Evolutionary conservation across 2,797 vertebrate genomes (phyloP).

Genomic region (Scyliorhinus canicula): DNA sequence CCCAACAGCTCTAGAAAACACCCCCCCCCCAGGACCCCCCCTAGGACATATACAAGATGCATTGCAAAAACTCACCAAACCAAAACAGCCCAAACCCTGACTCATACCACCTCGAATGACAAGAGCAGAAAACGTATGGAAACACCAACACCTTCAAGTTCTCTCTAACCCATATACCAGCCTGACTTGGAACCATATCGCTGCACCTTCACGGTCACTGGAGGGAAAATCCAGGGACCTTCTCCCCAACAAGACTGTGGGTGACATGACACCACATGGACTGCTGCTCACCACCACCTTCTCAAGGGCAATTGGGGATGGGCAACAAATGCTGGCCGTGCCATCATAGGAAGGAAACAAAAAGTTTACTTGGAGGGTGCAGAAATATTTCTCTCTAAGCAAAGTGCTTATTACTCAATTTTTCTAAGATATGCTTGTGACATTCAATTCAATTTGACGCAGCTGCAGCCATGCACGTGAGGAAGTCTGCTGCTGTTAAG

Average conservation of each 20-base stretch:
- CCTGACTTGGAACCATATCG: background rate
- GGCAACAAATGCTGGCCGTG: background rate
- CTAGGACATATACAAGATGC: background rate
- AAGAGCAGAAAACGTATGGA: too few species aligned
- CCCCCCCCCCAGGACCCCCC: too few species aligned
- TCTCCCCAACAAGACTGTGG: background rate
- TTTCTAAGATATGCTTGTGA: background rate
- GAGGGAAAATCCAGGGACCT: background rate
- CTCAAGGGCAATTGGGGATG: background rate
- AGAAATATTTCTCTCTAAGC: background rate
- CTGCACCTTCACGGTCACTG: background rate
- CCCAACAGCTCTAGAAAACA: too few species aligned
- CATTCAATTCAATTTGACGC: background rate
- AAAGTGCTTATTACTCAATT: background rate
- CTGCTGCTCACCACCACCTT: background rate
- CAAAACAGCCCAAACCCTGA: background rate
- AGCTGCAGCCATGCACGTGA: background rate
- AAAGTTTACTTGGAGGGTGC: background rate
- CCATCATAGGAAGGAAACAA: background rate
- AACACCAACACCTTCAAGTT: background rate
- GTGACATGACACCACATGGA: background rate
- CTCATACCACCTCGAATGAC: too few species aligned
- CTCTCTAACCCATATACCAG: background rate
- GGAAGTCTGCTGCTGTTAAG: background rate
- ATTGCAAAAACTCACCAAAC: background rate